These are phyloP conservation scores for Nomada ferruginata DNA, from an alignment of 2,888 invertebrate species.

Conservation along the genomic window DNA sequence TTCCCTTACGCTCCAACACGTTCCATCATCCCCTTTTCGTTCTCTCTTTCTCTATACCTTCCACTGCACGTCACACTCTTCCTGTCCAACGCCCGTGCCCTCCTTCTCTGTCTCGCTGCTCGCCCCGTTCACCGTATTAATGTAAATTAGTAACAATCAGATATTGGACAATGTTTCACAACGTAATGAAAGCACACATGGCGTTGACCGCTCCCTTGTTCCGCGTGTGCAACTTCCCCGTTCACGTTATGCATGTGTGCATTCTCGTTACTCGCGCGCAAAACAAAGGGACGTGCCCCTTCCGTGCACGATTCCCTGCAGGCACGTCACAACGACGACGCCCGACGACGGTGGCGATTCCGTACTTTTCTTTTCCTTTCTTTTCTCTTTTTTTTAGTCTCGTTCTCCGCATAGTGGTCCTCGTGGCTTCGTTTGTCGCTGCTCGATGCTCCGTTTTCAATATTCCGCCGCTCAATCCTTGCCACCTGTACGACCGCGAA, in stretches of 20 bases:
- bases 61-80: background rate
- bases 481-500: background rate
- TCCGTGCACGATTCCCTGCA: conserved; percentile 40
- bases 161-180: conserved; percentile 78
- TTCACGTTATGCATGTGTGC: background rate
- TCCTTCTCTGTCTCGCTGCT: background rate
- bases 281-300: conserved; percentile 5
- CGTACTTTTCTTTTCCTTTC: background rate
- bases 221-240: background rate
- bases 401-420: conserved; percentile 24
- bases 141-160: conserved; percentile 77
- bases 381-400: background rate
- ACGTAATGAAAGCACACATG: conserved; percentile 67
- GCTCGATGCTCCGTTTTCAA: background rate
- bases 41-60: background rate
- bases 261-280: no score
- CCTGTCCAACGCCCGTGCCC: conserved; percentile 7
- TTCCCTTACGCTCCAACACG: background rate
- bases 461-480: background rate
- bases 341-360: conserved; percentile 38
- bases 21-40: background rate
- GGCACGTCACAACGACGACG: conserved; percentile 53
- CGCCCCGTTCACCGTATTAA: conserved; percentile 45
- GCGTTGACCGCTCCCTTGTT: background rate
- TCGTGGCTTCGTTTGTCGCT: conserved; percentile 2